Conservation (phyloP, 2,888 invertebrate genomes). For the Torymus aiolomorphi region DNA sequence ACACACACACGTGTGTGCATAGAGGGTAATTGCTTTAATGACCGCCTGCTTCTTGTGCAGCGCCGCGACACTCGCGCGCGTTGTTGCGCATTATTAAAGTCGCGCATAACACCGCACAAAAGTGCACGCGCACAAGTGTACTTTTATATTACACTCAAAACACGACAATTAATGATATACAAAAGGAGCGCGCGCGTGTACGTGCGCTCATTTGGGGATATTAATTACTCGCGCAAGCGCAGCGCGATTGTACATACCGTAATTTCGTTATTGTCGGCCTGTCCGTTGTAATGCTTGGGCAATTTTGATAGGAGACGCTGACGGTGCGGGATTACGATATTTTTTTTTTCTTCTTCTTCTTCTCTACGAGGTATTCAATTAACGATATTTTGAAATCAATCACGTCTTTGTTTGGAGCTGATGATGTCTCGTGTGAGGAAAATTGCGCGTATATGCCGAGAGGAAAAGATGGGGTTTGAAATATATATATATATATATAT, state of each 20-base stretch:
- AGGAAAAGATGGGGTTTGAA: no score
- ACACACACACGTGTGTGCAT: conserved; percentile 26
- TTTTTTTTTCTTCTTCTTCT: no score
- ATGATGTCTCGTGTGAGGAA: no score
- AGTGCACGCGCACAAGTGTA: background rate
- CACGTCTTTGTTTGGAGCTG: background rate
- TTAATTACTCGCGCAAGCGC: conserved; percentile 24
- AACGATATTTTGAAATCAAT: conserved; percentile 23
- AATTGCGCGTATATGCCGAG: no score
- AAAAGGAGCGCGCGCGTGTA: background rate
- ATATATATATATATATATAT: no score
- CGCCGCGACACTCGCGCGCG: conserved; percentile 23
- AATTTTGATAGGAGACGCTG: background rate
- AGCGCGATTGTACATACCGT: background rate
- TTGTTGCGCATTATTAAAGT: background rate
- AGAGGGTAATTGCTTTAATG: conserved; percentile 50
- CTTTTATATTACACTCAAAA: background rate
- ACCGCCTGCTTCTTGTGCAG: conserved; percentile 36
- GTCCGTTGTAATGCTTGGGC: conserved; percentile 8
- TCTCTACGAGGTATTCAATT: conserved; percentile 10
- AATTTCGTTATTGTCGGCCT: background rate
- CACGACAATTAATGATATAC: conserved; percentile 41
- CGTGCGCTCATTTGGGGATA: conserved; percentile 27
- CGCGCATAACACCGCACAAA: background rate
- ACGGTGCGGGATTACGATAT: no score